These are phyloP conservation scores for Tethya wilhelma DNA, from an alignment of 37 sponge, comb jelly and placozoan species.

Conservation along the genomic window DNA sequence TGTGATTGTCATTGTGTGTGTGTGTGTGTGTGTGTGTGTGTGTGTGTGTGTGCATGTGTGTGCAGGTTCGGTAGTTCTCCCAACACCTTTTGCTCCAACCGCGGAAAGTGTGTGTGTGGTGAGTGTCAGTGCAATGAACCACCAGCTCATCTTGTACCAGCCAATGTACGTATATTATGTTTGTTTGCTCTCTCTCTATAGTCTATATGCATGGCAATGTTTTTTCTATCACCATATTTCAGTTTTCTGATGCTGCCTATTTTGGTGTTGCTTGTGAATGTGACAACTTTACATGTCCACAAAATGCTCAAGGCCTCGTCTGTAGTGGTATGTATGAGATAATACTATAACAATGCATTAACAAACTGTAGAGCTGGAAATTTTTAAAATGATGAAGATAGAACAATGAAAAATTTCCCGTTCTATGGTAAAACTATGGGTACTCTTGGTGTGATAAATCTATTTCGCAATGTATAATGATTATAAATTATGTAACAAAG, in stretches of 20 bases:
- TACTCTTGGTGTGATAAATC: too few relatives aligned
- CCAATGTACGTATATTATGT: neutral
- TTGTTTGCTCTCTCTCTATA: neutral
- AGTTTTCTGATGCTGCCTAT: constrained; percentile 10
- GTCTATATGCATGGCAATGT: neutral
- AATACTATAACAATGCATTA: too few relatives aligned
- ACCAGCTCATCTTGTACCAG: neutral
- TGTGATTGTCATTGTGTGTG: too few relatives aligned
- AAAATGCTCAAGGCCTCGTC: neutral
- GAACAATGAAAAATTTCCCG: too few relatives aligned
- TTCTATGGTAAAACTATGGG: too few relatives aligned
- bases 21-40: too few relatives aligned
- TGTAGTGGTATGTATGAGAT: constrained; percentile 9
- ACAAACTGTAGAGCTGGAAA: too few relatives aligned
- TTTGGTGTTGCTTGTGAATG: constrained; percentile 73
- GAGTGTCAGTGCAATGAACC: constrained; percentile 11
- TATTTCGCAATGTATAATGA: too few relatives aligned
- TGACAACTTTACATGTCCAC: constrained; percentile 64
- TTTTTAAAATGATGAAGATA: too few relatives aligned
- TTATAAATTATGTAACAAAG: too few relatives aligned
- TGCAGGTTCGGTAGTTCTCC: neutral
- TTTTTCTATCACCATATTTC: neutral
- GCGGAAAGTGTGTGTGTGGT: constrained; percentile 33
- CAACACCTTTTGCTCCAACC: neutral
- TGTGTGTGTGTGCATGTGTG: neutral